Percentiles rank a stretch among this genome's conserved stretches.
Conservation (phyloP, 2,113 vertebrate genomes). For the Oncorhynchus clarkii region DNA sequence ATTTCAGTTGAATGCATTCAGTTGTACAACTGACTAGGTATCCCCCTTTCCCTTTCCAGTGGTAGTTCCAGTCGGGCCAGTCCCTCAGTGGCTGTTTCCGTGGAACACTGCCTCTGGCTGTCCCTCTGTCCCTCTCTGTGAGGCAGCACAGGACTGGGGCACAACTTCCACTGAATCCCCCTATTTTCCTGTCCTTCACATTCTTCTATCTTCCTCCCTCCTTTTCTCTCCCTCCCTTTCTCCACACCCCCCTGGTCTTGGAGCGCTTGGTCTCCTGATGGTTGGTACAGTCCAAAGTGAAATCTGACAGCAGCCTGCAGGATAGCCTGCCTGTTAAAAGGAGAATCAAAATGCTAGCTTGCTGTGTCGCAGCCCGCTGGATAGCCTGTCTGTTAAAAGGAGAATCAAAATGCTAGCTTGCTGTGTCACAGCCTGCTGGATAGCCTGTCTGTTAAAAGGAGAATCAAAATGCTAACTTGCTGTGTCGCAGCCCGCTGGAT, state of each 20-base stretch:
- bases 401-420: conserved; percentile 33
- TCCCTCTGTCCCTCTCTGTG: conserved; percentile 22
- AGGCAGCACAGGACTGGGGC: background rate
- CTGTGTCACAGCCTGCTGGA: conserved; percentile 43
- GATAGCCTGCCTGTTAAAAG: too few relatives aligned
- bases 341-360: too few relatives aligned
- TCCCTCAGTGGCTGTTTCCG: conserved; percentile 63
- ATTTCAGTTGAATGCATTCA: too few relatives aligned
- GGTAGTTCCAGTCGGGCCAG: conserved; percentile 8
- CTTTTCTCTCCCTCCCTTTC: conserved; percentile 22
- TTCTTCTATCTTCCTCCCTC: conserved; percentile 3
- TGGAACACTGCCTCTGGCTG: conserved; percentile 67
- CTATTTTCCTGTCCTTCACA: conserved; percentile 20
- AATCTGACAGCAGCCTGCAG: background rate
- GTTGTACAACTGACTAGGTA: too few relatives aligned
- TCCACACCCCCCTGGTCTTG: conserved; percentile 12
- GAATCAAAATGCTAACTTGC: too few relatives aligned
- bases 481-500: too few relatives aligned
- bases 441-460: too few relatives aligned
- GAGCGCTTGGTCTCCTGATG: conserved; percentile 41
- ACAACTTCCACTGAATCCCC: background rate
- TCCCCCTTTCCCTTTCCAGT: too few relatives aligned
- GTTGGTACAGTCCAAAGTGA: conserved; percentile 14
- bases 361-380: conserved; percentile 43
- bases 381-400: background rate